A percentile compares a stretch with the other conserved stretches of the same genome.
Evolutionary conservation across 1,140 invertebrate genomes (phyloP).

Genomic region (Psilanteris sp.): DNA sequence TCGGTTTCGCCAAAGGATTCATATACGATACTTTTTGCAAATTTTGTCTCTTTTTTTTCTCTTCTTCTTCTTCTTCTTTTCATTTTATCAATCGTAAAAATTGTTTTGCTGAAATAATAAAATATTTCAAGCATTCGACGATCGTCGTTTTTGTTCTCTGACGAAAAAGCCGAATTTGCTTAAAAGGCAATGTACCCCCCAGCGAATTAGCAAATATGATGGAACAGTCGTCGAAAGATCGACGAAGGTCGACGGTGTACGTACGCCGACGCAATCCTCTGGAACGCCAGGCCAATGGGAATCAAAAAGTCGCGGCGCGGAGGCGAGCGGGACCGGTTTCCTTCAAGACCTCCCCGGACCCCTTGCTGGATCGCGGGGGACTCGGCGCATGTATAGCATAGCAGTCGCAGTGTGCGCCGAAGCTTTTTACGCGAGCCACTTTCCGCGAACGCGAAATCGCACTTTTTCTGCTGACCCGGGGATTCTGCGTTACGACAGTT

Average conservation of each 20-base stretch:
- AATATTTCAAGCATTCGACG: too few species aligned
- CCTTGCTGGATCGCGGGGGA: slow-evolving; percentile 46
- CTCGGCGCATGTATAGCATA: slow-evolving; percentile 46
- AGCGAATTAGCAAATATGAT: slow-evolving; percentile 46
- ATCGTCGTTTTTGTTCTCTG: not conserved
- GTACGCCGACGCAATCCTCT: slow-evolving; percentile 59
- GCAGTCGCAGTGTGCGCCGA: slow-evolving; percentile 34
- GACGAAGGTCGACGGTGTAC: slow-evolving; percentile 62
- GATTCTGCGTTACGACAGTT: slow-evolving; percentile 3
- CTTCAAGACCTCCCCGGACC: slow-evolving; percentile 28
- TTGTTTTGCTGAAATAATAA: too few species aligned
- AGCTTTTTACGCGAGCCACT: slow-evolving; percentile 40
- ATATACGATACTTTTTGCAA: too few species aligned
- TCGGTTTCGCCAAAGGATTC: too few species aligned
- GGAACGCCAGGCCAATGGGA: slow-evolving; percentile 61
- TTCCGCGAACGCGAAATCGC: slow-evolving; percentile 56
- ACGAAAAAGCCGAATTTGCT: slow-evolving; percentile 3
- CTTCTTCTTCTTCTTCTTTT: too few species aligned
- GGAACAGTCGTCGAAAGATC: slow-evolving; percentile 61
- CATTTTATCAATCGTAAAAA: too few species aligned
- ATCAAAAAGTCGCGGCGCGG: slow-evolving; percentile 60
- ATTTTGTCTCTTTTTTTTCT: too few species aligned
- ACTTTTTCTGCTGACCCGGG: slow-evolving; percentile 13
- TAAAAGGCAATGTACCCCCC: slow-evolving; percentile 1
- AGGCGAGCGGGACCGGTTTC: slow-evolving; percentile 64